These are phyloP conservation scores for Gobius niger DNA, from an alignment of 2,113 vertebrate species.

Conservation along the genomic window DNA sequence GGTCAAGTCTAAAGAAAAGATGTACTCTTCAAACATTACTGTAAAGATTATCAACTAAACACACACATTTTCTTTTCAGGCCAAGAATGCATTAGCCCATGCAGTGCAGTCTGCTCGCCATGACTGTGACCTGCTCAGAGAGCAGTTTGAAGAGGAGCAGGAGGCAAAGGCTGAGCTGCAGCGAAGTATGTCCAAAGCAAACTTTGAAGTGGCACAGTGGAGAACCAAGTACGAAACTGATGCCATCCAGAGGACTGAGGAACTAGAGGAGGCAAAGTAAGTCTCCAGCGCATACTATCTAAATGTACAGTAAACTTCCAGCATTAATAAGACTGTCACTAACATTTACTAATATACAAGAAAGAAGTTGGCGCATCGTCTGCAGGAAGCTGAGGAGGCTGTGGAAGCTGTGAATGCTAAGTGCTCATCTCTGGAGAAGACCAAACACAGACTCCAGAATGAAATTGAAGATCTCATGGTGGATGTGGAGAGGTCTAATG, in stretches of 20 bases:
- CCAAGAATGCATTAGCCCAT: slow-evolving; percentile 82
- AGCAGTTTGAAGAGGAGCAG: slow-evolving; percentile 85
- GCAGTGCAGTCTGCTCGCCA: slow-evolving; percentile 82
- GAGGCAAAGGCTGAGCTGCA: slow-evolving; percentile 83
- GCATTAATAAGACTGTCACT: neutral
- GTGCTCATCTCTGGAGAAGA: slow-evolving; percentile 84
- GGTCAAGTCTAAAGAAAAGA: slow-evolving; percentile 8
- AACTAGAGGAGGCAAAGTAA: slow-evolving; percentile 93
- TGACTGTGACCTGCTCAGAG: slow-evolving; percentile 81
- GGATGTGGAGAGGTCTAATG: slow-evolving; percentile 75
- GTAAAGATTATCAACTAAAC: slow-evolving; percentile 15
- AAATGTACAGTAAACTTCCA: neutral
- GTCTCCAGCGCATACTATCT: slow-evolving; percentile 62
- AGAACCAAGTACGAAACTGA: slow-evolving; percentile 94
- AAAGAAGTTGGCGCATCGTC: slow-evolving; percentile 83
- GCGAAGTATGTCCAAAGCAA: slow-evolving; percentile 82
- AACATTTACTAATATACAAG: slow-evolving; percentile 47
- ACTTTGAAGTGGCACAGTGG: slow-evolving; percentile 88
- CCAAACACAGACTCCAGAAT: slow-evolving; percentile 83
- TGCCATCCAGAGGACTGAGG: slow-evolving; percentile 89
- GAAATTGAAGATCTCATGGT: slow-evolving; percentile 86
- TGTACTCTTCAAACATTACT: slow-evolving; percentile 65
- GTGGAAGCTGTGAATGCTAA: slow-evolving; percentile 84
- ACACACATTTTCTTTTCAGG: slow-evolving; percentile 48
- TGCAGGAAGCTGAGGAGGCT: slow-evolving; percentile 79